Percentiles rank a stretch among this genome's conserved stretches.
Evolutionary conservation across 1,140 invertebrate genomes (phyloP).

Genomic region (Cyclina sinensis): DNA sequence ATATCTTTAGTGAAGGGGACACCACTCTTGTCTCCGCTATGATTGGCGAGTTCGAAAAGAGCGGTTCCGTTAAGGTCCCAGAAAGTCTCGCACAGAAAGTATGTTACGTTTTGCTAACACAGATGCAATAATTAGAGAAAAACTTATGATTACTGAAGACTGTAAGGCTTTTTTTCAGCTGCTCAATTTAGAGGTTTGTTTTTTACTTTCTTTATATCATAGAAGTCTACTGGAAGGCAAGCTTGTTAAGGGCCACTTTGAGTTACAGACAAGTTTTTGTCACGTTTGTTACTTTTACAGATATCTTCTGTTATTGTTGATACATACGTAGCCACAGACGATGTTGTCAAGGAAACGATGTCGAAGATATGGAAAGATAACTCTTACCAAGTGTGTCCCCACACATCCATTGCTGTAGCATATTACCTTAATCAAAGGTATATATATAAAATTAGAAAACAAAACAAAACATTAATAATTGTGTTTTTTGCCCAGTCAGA

Average conservation of each 20-base stretch:
- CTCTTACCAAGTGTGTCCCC: conserved; percentile 87
- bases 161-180: too few relatives aligned
- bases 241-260: too few relatives aligned
- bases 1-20: conserved; percentile 80
- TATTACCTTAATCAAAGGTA: conserved; percentile 80
- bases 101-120: too few relatives aligned
- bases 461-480: too few relatives aligned
- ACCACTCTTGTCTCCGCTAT: conserved; percentile 71
- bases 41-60: conserved; percentile 82
- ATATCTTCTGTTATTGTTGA: conserved; percentile 74
- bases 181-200: too few relatives aligned
- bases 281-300: conserved; percentile 67
- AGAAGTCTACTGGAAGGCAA: too few relatives aligned
- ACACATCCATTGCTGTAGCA: conserved; percentile 87
- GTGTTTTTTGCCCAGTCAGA: too few relatives aligned
- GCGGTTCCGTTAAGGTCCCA: conserved; percentile 74
- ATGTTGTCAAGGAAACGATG: conserved; percentile 84
- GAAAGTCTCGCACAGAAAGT: not conserved
- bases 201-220: too few relatives aligned
- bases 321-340: conserved; percentile 77
- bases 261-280: too few relatives aligned
- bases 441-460: too few relatives aligned
- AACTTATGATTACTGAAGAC: too few relatives aligned
- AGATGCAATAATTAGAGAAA: too few relatives aligned
- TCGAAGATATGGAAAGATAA: conserved; percentile 84